Percentiles rank a stretch among this genome's conserved stretches.
These are phyloP conservation scores for Temnothorax unifasciatus DNA, from an alignment of 2,888 invertebrate species.

Conservation along the genomic window DNA sequence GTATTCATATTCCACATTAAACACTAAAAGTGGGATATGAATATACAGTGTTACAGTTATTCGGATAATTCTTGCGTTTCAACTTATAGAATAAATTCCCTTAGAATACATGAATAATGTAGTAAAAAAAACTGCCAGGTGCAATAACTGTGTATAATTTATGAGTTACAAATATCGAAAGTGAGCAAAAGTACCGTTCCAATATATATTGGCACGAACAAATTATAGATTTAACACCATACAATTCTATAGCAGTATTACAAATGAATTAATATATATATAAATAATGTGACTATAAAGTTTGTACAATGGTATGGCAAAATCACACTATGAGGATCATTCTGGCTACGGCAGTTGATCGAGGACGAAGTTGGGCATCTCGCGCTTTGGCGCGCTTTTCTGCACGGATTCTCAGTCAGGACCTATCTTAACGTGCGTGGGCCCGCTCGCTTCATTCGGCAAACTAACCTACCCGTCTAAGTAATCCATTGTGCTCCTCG, in stretches of 20 bases:
- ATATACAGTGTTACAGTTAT: not conserved
- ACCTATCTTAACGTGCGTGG: conserved; percentile 85
- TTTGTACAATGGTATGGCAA: not conserved
- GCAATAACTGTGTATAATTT: not conserved
- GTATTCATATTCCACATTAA: conserved; percentile 34
- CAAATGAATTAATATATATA: not conserved
- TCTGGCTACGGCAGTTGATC: not conserved
- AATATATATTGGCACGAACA: not conserved
- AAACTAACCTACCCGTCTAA: conserved; percentile 85
- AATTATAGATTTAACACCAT: not conserved
- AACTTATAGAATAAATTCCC: not conserved
- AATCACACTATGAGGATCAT: not conserved
- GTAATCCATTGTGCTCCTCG: conserved; percentile 84
- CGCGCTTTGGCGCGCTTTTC: conserved; percentile 73
- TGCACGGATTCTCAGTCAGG: conserved; percentile 79
- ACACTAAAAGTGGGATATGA: not conserved
- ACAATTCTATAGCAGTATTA: not conserved
- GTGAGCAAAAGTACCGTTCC: no score
- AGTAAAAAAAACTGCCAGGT: not conserved
- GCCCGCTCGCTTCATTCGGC: conserved; percentile 80
- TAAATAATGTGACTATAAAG: not conserved
- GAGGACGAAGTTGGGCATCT: conserved; percentile 47
- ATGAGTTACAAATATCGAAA: not conserved
- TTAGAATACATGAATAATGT: conserved; percentile 18
- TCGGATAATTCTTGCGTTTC: not conserved